phyloP scores from a whole-genome alignment of 2,888 invertebrate species.

The Drosophila bunnanda region DNA sequence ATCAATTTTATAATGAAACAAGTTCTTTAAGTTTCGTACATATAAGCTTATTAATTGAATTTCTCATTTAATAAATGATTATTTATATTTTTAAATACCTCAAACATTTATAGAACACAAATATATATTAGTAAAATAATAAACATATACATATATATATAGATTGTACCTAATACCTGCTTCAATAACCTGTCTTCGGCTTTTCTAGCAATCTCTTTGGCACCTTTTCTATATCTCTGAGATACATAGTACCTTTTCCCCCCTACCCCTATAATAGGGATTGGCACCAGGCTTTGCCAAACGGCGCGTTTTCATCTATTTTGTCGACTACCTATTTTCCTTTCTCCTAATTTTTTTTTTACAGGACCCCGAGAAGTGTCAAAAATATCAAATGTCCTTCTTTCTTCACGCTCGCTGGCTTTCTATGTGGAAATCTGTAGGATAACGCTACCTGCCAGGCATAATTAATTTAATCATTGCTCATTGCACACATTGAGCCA shows the following conservation, averaged over 20 bases:
- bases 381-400: constrained; percentile 80
- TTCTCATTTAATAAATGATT: too few species aligned
- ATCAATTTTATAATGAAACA: fast-evolving
- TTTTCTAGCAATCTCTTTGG: not conserved
- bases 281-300: constrained; percentile 44
- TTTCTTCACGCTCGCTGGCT: constrained; percentile 64
- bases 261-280: constrained; percentile 1
- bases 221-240: not conserved
- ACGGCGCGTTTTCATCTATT: constrained; percentile 55
- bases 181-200: not conserved
- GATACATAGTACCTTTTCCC: not conserved
- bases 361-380: constrained; percentile 71
- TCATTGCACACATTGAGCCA: constrained; percentile 62
- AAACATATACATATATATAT: too few species aligned
- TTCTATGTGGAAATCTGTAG: constrained; percentile 54
- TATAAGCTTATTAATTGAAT: too few species aligned
- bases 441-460: constrained; percentile 66
- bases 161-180: not conserved
- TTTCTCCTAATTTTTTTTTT: constrained; percentile 42
- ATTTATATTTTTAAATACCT: not conserved
- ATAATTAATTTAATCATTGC: constrained; percentile 81
- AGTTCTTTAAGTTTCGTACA: too few species aligned
- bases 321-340: constrained; percentile 15
- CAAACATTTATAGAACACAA: not conserved
- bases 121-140: not conserved